Evolutionary conservation across 2,113 vertebrate genomes (phyloP).

Genomic region (Neodon shergylaensis): DNA sequence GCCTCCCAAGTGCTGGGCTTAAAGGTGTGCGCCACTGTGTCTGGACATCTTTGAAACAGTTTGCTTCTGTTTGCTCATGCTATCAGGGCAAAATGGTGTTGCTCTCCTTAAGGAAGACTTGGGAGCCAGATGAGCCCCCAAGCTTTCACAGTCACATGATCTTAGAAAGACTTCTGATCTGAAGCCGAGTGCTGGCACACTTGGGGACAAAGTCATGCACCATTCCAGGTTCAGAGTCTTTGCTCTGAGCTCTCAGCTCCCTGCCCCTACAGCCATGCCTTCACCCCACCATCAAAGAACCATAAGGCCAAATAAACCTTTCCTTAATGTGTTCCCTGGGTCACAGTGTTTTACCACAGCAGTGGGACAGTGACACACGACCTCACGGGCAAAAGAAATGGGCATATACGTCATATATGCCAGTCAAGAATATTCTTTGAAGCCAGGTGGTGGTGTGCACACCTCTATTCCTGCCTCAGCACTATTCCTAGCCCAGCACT

Average conservation of each 20-base stretch:
- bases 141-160: neutral
- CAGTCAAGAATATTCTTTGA: neutral
- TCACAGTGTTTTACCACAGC: neutral
- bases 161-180: neutral
- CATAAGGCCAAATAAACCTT: neutral
- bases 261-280: no score
- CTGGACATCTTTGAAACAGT: neutral
- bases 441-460: neutral
- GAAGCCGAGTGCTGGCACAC: no score
- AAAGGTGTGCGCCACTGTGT: neutral
- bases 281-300: no score
- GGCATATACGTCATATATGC: neutral
- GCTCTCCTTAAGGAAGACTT: neutral
- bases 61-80: neutral
- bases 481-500: neutral
- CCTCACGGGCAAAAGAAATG: neutral
- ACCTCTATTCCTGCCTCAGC: neutral
- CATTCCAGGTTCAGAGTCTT: neutral
- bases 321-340: neutral
- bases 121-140: no score
- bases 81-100: neutral
- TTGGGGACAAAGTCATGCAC: neutral
- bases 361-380: no score
- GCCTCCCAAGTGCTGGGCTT: neutral
- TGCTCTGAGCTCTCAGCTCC: neutral